phyloP scores from a whole-genome alignment of 1,140 invertebrate genomes.

The Aphelinus certus region DNA sequence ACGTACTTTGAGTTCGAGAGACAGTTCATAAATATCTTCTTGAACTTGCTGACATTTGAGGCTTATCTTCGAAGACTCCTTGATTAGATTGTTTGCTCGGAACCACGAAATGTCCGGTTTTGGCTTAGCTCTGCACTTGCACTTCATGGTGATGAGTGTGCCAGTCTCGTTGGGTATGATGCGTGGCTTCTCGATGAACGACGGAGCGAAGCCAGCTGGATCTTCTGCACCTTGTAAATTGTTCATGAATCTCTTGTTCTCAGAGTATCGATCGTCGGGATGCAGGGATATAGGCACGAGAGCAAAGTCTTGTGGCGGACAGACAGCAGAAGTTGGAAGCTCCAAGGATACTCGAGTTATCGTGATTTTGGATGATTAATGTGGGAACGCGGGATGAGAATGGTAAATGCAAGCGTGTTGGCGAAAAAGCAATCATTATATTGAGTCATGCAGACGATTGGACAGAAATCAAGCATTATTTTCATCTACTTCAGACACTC shows the following conservation, averaged over 20 bases:
- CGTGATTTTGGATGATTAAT: background rate
- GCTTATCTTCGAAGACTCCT: conserved; percentile 86
- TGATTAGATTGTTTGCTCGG: conserved; percentile 85
- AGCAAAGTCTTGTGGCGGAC: background rate
- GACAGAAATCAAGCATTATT: too few relatives aligned
- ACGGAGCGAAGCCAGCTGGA: conserved; percentile 89
- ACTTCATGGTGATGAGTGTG: conserved; percentile 95
- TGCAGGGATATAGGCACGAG: background rate
- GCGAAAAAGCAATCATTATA: background rate
- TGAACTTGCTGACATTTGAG: conserved; percentile 79
- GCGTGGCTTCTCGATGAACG: conserved; percentile 95
- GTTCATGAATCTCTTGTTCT: conserved; percentile 49
- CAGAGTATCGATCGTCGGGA: background rate
- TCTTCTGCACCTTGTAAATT: conserved; percentile 83
- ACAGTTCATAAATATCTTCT: conserved; percentile 89
- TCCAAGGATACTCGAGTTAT: background rate
- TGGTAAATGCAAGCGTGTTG: background rate
- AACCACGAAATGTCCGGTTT: conserved; percentile 91
- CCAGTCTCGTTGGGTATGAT: conserved; percentile 97
- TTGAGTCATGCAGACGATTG: too few relatives aligned
- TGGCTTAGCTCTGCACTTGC: conserved; percentile 92
- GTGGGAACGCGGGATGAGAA: conserved; percentile 1
- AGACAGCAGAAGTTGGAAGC: background rate
- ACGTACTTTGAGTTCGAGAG: conserved; percentile 85
- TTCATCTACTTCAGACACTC: background rate